phyloP scores from a whole-genome alignment of 2,888 invertebrate genomes.

The Drosophila limbata region DNA sequence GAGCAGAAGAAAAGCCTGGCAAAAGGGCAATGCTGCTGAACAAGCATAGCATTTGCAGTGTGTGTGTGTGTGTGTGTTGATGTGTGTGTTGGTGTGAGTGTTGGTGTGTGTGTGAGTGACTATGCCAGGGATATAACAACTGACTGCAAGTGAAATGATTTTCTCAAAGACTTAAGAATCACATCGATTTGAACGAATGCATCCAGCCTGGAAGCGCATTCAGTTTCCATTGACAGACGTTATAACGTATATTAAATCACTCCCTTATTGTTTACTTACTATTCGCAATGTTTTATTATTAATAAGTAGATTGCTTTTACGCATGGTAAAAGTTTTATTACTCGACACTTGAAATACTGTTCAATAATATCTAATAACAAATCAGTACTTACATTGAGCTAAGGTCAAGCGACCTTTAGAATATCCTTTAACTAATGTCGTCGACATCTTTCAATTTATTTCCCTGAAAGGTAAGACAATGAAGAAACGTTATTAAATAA shows the following conservation, averaged over 20 bases:
- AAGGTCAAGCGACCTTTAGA: too few relatives aligned
- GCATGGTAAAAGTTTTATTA: conserved; percentile 6
- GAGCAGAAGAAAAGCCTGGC: conserved; percentile 23
- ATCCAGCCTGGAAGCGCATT: not conserved
- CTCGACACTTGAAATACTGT: conserved; percentile 2
- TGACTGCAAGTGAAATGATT: conserved; percentile 51
- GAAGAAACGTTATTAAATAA: too few relatives aligned
- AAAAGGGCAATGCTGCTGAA: conserved; percentile 40
- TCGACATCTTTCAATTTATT: too few relatives aligned
- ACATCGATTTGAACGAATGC: not conserved
- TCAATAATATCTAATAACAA: not conserved
- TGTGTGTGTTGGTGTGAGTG: not conserved
- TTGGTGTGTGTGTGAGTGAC: not conserved
- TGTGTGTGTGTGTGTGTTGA: conserved; percentile 8
- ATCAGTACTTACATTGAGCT: not conserved
- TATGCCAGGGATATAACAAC: conserved; percentile 39
- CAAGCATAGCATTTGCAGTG: conserved; percentile 31
- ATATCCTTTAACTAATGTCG: not conserved
- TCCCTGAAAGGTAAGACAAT: too few relatives aligned
- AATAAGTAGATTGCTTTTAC: conserved; percentile 10
- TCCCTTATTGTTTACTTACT: conserved; percentile 3
- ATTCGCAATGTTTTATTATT: conserved; percentile 23
- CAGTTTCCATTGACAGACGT: conserved; percentile 30
- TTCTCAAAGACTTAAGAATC: conserved; percentile 43
- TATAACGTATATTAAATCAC: conserved; percentile 18